These are phyloP conservation scores for Colletes gigas DNA, from an alignment of 1,140 invertebrate genomes.

Conservation along the genomic window DNA sequence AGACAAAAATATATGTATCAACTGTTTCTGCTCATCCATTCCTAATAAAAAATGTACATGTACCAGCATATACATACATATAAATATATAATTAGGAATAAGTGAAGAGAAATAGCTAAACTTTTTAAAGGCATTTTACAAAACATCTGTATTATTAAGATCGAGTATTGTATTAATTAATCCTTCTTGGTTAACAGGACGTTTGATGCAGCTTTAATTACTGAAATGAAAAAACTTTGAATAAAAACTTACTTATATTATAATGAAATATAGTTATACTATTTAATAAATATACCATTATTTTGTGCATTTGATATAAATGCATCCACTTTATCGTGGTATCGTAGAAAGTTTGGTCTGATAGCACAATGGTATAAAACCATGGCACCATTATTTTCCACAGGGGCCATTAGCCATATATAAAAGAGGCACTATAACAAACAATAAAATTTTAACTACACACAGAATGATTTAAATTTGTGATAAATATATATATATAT, in stretches of 20 bases:
- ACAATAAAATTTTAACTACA: background rate
- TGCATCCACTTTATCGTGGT: constrained; percentile 83
- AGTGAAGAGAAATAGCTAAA: constrained; percentile 54
- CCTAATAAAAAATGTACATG: too few species aligned
- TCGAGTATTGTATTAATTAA: constrained; percentile 38
- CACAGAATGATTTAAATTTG: background rate
- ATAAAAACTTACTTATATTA: constrained; percentile 12
- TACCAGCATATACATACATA: background rate
- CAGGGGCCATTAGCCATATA: constrained; percentile 96
- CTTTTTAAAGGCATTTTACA: constrained; percentile 21
- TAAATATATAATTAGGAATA: constrained; percentile 63
- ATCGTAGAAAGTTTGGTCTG: constrained; percentile 94
- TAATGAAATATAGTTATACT: constrained; percentile 5
- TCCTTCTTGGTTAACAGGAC: constrained; percentile 70
- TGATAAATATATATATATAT: too few species aligned
- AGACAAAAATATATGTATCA: too few species aligned
- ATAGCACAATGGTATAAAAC: constrained; percentile 92
- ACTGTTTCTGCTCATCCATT: too few species aligned
- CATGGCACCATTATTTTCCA: constrained; percentile 94
- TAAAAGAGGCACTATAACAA: constrained; percentile 93
- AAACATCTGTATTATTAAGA: background rate
- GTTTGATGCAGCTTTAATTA: constrained; percentile 67
- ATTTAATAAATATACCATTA: constrained; percentile 62
- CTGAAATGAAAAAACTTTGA: constrained; percentile 62
- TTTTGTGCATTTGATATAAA: constrained; percentile 70